Evolutionary conservation across 2,113 vertebrate genomes (phyloP).

Genomic region (Sprattus sprattus): DNA sequence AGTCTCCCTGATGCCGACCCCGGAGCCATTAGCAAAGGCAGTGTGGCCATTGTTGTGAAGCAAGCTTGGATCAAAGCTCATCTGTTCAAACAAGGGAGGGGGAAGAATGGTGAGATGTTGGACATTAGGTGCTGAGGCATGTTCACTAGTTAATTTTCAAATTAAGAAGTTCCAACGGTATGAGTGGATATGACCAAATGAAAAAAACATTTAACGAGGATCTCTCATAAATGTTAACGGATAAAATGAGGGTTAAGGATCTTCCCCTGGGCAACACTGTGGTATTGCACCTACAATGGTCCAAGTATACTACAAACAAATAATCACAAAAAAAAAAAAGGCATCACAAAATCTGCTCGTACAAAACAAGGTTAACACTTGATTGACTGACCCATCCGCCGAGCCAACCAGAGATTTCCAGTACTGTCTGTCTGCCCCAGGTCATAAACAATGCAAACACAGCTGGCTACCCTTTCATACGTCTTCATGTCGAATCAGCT

Average conservation of each 20-base stretch:
- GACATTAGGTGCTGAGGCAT: not conserved
- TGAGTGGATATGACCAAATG: constrained; percentile 18
- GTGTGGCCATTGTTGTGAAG: constrained; percentile 98
- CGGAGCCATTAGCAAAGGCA: constrained; percentile 93
- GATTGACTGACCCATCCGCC: not conserved
- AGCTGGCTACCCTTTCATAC: not conserved
- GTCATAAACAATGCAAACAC: not conserved
- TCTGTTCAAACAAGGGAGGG: constrained; percentile 70
- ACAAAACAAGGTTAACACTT: not conserved
- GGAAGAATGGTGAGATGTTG: not conserved
- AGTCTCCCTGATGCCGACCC: constrained; percentile 89
- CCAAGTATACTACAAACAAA: not conserved
- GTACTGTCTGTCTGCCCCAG: not conserved
- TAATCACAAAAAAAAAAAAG: not conserved
- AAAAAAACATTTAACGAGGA: too few species aligned
- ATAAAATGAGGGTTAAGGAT: not conserved
- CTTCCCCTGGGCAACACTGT: not conserved
- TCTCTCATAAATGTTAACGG: not conserved
- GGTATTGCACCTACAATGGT: not conserved
- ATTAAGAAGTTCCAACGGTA: not conserved
- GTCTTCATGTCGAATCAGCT: constrained; percentile 22
- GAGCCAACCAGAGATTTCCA: constrained; percentile 7
- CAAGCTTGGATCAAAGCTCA: constrained; percentile 99
- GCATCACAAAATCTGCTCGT: not conserved
- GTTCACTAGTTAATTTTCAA: not conserved